Conservation (phyloP, 1,140 invertebrate species). For the Drosophila gunungcola region DNA sequence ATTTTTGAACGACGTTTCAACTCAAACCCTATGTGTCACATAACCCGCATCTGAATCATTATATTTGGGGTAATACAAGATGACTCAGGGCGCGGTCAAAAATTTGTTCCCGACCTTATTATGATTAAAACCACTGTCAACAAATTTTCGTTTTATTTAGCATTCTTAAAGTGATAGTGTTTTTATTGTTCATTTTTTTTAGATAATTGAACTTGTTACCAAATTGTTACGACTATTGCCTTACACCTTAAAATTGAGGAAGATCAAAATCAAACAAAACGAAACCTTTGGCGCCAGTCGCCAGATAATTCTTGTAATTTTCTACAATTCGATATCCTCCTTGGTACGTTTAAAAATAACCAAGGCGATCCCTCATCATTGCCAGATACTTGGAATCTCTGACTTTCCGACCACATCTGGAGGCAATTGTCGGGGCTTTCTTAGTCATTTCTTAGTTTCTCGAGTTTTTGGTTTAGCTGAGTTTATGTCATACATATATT, state of each 20-base stretch:
- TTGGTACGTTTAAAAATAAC: slow-evolving; percentile 30
- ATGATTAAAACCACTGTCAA: slow-evolving; percentile 18
- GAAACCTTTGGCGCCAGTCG: slow-evolving; percentile 31
- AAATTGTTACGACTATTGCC: too few relatives aligned
- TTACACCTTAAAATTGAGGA: too few relatives aligned
- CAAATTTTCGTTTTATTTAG: slow-evolving; percentile 7
- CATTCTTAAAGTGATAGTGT: neutral
- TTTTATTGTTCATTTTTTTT: too few relatives aligned
- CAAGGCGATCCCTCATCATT: slow-evolving; percentile 16
- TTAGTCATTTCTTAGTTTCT: slow-evolving; percentile 15
- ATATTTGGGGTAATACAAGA: slow-evolving; percentile 13
- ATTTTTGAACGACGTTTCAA: slow-evolving; percentile 2
- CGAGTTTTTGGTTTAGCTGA: slow-evolving; percentile 35
- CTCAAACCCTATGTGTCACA: slow-evolving; percentile 43
- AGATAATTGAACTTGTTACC: too few relatives aligned
- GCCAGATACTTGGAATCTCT: slow-evolving; percentile 25
- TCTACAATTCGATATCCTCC: slow-evolving; percentile 14
- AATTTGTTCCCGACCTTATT: slow-evolving; percentile 24
- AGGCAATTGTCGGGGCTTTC: slow-evolving; percentile 27
- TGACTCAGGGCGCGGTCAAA: slow-evolving; percentile 57
- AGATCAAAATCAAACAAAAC: slow-evolving; percentile 4
- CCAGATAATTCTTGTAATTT: neutral
- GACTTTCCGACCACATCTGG: slow-evolving; percentile 29
- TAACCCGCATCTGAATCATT: slow-evolving; percentile 29
- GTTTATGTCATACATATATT: slow-evolving; percentile 73